Conservation (phyloP, 2,797 vertebrate species). For the Amblyopsis hoosieri region DNA sequence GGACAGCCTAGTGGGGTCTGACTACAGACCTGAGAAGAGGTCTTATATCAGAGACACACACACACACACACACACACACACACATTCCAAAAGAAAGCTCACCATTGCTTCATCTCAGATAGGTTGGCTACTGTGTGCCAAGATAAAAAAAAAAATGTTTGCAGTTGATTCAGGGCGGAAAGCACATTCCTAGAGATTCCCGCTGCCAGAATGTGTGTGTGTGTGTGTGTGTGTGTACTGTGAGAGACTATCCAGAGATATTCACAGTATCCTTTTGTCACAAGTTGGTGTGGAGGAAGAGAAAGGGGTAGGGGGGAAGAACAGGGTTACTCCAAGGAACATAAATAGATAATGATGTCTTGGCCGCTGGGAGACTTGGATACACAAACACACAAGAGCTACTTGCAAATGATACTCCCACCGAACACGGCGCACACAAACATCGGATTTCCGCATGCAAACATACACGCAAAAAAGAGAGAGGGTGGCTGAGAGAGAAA, state of each 20-base stretch:
- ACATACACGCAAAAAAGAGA: slow-evolving; percentile 16
- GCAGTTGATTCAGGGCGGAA: background rate
- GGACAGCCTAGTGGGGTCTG: too few relatives aligned
- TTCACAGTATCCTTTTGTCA: slow-evolving; percentile 23
- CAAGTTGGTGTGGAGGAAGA: slow-evolving; percentile 25
- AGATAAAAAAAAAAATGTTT: slow-evolving; percentile 8
- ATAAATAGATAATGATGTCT: slow-evolving; percentile 62
- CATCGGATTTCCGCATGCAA: slow-evolving; percentile 28
- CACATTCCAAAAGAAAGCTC: too few relatives aligned
- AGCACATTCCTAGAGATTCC: slow-evolving; percentile 8
- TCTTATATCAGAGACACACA: too few relatives aligned
- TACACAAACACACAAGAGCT: slow-evolving; percentile 33
- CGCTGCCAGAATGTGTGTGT: slow-evolving; percentile 16
- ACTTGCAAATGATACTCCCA: slow-evolving; percentile 47
- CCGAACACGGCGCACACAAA: slow-evolving; percentile 40
- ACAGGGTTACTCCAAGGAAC: slow-evolving; percentile 32
- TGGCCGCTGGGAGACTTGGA: slow-evolving; percentile 16
- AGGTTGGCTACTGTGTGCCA: background rate
- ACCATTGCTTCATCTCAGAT: background rate
- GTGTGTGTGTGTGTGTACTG: slow-evolving; percentile 9
- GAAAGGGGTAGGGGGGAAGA: slow-evolving; percentile 1
- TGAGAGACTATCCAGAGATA: slow-evolving; percentile 31
- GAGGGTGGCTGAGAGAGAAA: background rate
- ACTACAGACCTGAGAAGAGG: too few relatives aligned
- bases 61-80: too few relatives aligned